phyloP scores from a whole-genome alignment of 1,140 invertebrate species.

The Drosophila ficusphila region DNA sequence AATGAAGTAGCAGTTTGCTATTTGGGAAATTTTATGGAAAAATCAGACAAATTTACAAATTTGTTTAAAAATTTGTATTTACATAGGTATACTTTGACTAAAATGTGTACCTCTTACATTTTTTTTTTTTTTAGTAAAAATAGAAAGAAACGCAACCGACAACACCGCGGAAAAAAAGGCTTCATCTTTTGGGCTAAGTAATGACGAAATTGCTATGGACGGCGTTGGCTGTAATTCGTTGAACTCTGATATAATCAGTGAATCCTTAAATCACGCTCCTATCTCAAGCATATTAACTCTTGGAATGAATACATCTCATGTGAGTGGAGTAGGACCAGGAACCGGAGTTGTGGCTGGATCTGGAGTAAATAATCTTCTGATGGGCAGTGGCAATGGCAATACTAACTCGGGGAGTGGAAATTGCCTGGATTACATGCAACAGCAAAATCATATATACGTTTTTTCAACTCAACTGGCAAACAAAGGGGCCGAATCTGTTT shows the following conservation, averaged over 20 bases:
- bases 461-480: conserved; percentile 97
- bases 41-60: neutral
- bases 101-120: neutral
- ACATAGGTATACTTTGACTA: neutral
- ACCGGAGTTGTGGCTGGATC: conserved; percentile 1
- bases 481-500: conserved; percentile 95
- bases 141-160: conserved; percentile 36
- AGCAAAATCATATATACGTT: conserved; percentile 99
- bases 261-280: conserved; percentile 24
- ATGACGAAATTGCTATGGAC: conserved; percentile 44
- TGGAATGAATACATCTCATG: conserved; percentile 17
- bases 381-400: conserved; percentile 78
- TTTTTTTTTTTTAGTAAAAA: conserved; percentile 54
- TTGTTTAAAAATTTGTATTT: neutral
- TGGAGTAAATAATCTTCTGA: conserved; percentile 69
- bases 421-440: conserved; percentile 90
- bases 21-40: neutral
- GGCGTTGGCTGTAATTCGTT: conserved; percentile 34
- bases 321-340: neutral
- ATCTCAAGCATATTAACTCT: conserved; percentile 15
- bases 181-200: conserved; percentile 28
- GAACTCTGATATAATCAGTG: conserved; percentile 41
- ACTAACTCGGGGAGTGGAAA: conserved; percentile 74
- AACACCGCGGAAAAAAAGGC: conserved; percentile 36
- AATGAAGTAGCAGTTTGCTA: too few relatives aligned